A percentile compares a stretch with the other conserved stretches of the same genome.
Evolutionary conservation across 1,140 invertebrate genomes (phyloP).

Genomic region (Aradophagus sp.): DNA sequence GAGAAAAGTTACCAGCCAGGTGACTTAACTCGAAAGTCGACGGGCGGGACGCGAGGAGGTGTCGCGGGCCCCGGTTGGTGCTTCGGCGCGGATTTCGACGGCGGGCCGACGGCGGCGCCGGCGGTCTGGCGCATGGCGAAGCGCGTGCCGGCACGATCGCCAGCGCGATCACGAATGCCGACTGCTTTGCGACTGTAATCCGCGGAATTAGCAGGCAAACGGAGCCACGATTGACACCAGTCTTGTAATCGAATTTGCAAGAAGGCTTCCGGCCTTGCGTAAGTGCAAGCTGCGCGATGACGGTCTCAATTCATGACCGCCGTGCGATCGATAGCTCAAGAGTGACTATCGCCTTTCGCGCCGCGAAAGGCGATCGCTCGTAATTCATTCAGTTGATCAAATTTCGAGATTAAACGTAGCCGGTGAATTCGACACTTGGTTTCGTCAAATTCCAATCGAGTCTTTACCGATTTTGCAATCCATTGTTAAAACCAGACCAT

Average conservation of each 20-base stretch:
- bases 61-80: too few relatives aligned
- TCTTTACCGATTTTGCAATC: too few relatives aligned
- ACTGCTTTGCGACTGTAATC: constrained; percentile 53
- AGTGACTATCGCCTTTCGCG: constrained; percentile 13
- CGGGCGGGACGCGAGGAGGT: not conserved
- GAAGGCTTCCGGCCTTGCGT: constrained; percentile 68
- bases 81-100: not conserved
- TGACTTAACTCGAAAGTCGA: constrained; percentile 9
- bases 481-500: too few relatives aligned
- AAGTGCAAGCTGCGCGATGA: constrained; percentile 55
- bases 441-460: too few relatives aligned
- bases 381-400: too few relatives aligned
- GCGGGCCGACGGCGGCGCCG: constrained; percentile 6
- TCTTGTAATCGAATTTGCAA: constrained; percentile 69
- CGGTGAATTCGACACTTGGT: too few relatives aligned
- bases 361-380: not conserved
- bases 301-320: constrained; percentile 42
- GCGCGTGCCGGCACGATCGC: constrained; percentile 17
- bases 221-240: constrained; percentile 64
- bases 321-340: constrained; percentile 31
- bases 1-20: not conserved
- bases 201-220: constrained; percentile 34
- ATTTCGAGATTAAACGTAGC: too few relatives aligned
- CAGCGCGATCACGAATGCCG: too few relatives aligned
- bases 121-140: constrained; percentile 22